Evolutionary conservation across 2,797 vertebrate species (phyloP).

Genomic region (Benthosema pterotum): DNA sequence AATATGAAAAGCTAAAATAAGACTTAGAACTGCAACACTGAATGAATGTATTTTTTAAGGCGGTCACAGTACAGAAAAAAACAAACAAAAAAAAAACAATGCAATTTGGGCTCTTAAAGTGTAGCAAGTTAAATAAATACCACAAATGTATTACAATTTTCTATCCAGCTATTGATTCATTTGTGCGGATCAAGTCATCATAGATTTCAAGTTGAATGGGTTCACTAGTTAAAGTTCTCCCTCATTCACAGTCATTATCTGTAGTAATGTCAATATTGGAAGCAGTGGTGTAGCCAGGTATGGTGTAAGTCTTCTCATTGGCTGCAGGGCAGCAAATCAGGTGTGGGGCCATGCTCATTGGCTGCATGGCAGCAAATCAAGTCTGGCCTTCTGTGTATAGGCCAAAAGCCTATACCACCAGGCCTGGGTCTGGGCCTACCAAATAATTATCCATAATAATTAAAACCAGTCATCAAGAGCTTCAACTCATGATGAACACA

Average conservation of each 20-base stretch:
- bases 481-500: too few relatives aligned
- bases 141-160: conserved; percentile 42
- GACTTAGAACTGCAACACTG: not conserved
- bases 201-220: conserved; percentile 18
- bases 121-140: not conserved
- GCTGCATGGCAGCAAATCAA: too few relatives aligned
- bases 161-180: conserved; percentile 26
- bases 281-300: too few relatives aligned
- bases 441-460: too few relatives aligned
- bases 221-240: conserved; percentile 14
- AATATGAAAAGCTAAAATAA: conserved; percentile 5
- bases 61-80: conserved; percentile 16
- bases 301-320: too few relatives aligned
- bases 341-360: too few relatives aligned
- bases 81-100: conserved; percentile 25
- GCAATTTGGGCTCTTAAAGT: conserved; percentile 29
- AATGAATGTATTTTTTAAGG: not conserved
- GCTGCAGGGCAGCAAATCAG: too few relatives aligned
- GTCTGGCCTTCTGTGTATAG: too few relatives aligned
- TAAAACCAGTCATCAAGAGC: too few relatives aligned
- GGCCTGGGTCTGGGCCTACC: too few relatives aligned
- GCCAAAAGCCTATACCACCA: too few relatives aligned
- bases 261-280: conserved; percentile 10
- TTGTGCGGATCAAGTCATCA: not conserved
- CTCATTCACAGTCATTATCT: conserved; percentile 33